Evolutionary conservation across 2,113 vertebrate species (phyloP), one percentile per base, ranked within the genome.

Genomic region (Plotosus lineatus): DNA sequence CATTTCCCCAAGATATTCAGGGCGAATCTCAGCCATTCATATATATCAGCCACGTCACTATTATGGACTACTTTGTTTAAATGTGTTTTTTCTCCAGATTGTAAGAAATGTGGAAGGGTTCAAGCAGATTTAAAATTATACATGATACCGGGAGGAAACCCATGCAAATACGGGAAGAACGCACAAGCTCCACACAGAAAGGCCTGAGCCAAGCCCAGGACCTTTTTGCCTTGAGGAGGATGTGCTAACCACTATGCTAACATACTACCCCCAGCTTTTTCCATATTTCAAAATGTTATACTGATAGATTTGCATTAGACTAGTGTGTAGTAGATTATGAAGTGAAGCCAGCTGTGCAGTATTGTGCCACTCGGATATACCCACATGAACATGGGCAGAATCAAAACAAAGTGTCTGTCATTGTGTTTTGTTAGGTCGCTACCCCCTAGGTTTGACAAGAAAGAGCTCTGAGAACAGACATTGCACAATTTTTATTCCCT

Each of bases 301-400:
- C 33, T 36, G 4, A 33, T 51, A 12, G 15, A 28, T 42, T 75
- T 11, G 21, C 1, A 15, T 12, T 48, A 36, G 33, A 31, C 28
- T 33, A 44, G 55, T 65, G 38, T 69, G 15, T 28, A 60, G 31
- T 51, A 21, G 10, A 1, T 65, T 68, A n/a, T n/a, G n/a, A n/a
- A n/a, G n/a, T n/a, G 51, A 33, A 44, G 79, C 38, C 82, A 82
- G 71, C 79, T 84, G 76, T 84, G 71, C 79, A 82, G 76, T 84
- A 79, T 60, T 55, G 79, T 36, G 28, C 78, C 72, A 77, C 2
- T 38, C 55, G 65, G 42, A 76, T 11, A 65, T 55, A 82, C 46
- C 61, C 38, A 33, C 28, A 36, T 81, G 65, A 65, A 80, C n/a
- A n/a, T 63, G 28, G 42, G 55, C 60, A 55, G 61, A 48, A 68